Evolutionary conservation across 2,113 vertebrate genomes (phyloP).

Genomic region (Equus przewalskii): DNA sequence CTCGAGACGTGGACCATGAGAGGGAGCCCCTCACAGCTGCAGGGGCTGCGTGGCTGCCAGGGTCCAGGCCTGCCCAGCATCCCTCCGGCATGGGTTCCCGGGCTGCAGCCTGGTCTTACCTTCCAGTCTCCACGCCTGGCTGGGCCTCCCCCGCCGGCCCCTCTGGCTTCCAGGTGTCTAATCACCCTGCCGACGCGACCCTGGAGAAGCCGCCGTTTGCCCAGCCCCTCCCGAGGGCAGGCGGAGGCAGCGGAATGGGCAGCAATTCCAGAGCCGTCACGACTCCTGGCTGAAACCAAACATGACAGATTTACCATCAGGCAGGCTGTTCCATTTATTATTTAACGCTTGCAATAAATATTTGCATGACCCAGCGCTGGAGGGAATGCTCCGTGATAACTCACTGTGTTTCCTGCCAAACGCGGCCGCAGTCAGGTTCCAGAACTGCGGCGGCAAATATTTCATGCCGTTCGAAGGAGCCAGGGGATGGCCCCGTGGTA

Average conservation of each 20-base stretch:
- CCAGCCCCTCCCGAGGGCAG: conserved; percentile 38
- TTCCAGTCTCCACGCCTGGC: neutral
- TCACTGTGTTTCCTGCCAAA: conserved; percentile 79
- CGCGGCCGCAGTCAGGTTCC: conserved; percentile 64
- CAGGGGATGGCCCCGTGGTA: neutral
- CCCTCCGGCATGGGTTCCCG: rapidly evolving
- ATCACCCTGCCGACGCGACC: neutral
- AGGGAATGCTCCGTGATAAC: conserved; percentile 80
- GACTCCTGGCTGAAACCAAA: conserved; percentile 80
- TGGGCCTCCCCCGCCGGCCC: rapidly evolving
- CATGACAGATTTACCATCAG: conserved; percentile 84
- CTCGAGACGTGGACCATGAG: neutral
- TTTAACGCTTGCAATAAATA: conserved; percentile 87
- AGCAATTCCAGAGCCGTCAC: conserved; percentile 53
- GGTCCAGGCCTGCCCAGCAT: neutral
- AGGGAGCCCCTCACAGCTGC: rapidly evolving
- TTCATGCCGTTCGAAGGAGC: conserved; percentile 11
- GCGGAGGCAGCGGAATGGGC: neutral
- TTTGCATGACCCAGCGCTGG: conserved; percentile 85
- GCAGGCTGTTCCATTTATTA: conserved; percentile 87
- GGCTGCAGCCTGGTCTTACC: neutral
- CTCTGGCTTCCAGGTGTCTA: conserved; percentile 46
- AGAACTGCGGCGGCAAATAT: conserved; percentile 23
- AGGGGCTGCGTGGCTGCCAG: rapidly evolving
- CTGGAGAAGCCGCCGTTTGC: neutral